phyloP scores from a whole-genome alignment of 2,888 invertebrate genomes.

The Pogonocherus hispidulus region DNA sequence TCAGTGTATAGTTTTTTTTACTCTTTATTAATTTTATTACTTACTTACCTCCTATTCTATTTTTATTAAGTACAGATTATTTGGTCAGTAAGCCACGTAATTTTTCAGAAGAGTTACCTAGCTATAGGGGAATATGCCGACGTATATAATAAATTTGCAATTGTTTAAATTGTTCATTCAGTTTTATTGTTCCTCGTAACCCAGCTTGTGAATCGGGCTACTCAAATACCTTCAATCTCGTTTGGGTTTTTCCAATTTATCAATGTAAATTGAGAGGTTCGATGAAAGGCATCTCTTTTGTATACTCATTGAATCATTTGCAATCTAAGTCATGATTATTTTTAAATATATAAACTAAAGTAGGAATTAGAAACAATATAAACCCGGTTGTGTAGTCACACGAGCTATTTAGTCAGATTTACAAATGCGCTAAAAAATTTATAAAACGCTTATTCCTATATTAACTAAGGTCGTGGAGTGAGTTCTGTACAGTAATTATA shows the following conservation, averaged over 20 bases:
- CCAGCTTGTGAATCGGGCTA: too few relatives aligned
- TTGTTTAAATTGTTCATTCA: too few relatives aligned
- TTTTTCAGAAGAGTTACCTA: too few relatives aligned
- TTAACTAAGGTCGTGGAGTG: not conserved
- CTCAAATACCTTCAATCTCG: not conserved
- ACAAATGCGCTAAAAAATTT: not conserved
- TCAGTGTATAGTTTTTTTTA: too few relatives aligned
- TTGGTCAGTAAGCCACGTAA: too few relatives aligned
- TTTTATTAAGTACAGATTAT: too few relatives aligned
- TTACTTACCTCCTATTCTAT: too few relatives aligned
- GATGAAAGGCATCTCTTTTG: conserved; percentile 5
- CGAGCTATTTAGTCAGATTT: conserved; percentile 8
- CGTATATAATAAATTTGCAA: too few relatives aligned
- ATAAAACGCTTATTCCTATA: not conserved
- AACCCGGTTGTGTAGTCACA: not conserved
- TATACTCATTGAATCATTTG: conserved; percentile 6
- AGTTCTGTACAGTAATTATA: not conserved
- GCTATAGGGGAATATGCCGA: too few relatives aligned
- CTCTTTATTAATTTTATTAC: too few relatives aligned
- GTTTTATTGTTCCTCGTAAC: too few relatives aligned
- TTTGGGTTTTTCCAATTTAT: conserved; percentile 23
- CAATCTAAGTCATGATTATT: conserved; percentile 24
- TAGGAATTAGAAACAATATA: not conserved
- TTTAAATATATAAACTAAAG: conserved; percentile 19
- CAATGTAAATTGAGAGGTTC: not conserved